Conservation (phyloP, 2,888 invertebrate genomes). For the Stegana nigrithorax region DNA sequence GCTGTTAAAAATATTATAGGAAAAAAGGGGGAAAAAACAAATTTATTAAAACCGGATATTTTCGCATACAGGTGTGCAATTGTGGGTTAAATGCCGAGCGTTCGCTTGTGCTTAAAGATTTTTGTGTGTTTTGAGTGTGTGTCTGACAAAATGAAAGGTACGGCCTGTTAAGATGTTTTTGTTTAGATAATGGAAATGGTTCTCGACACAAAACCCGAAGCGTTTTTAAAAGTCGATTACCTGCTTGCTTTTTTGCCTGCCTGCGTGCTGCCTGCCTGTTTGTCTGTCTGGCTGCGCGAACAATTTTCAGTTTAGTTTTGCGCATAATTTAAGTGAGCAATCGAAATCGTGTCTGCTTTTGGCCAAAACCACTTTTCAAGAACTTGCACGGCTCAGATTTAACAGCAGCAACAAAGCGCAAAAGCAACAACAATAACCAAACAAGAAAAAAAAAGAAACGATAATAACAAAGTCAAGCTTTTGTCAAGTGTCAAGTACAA, state of each 20-base stretch:
- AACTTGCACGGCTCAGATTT: not conserved
- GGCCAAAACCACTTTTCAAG: not conserved
- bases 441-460: not conserved
- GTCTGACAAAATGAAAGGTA: too few relatives aligned
- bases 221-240: too few relatives aligned
- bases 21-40: too few relatives aligned
- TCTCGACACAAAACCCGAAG: too few relatives aligned
- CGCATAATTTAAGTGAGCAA: not conserved
- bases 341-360: not conserved
- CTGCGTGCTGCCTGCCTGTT: not conserved
- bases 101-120: too few relatives aligned
- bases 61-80: too few relatives aligned
- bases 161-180: too few relatives aligned
- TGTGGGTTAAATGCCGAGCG: too few relatives aligned
- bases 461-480: constrained; percentile 24
- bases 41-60: too few relatives aligned
- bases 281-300: not conserved
- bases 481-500: constrained; percentile 26
- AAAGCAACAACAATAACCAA: not conserved
- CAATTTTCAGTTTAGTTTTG: not conserved
- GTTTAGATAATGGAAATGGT: too few relatives aligned
- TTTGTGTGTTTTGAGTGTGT: too few relatives aligned
- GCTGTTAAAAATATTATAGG: too few relatives aligned
- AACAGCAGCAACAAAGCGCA: constrained; percentile 7
- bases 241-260: not conserved